phyloP scores from a whole-genome alignment of 2,113 vertebrate genomes.

The Antechinus flavipes region DNA sequence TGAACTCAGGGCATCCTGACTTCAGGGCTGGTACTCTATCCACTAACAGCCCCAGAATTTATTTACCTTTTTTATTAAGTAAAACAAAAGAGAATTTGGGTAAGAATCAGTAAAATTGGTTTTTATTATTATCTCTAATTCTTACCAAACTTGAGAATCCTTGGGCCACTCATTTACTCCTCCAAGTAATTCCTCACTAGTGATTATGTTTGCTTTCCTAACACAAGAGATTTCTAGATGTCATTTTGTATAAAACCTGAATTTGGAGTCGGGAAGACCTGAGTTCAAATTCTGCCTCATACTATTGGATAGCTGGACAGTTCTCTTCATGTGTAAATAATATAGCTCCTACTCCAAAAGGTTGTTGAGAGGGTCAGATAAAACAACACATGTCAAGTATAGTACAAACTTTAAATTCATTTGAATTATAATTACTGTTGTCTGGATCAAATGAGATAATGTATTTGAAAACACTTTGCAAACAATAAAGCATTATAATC shows the following conservation, averaged over 20 bases:
- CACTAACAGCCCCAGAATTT: no score
- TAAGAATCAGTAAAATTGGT: not conserved
- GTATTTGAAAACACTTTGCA: not conserved
- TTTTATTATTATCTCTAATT: not conserved
- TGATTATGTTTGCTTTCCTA: not conserved
- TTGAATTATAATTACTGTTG: not conserved
- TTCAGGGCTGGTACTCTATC: no score
- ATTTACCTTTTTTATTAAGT: not conserved
- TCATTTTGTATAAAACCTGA: not conserved
- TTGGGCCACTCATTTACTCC: not conserved
- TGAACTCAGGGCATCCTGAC: no score
- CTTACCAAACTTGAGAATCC: not conserved
- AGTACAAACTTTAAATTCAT: not conserved
- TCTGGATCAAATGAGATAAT: slow-evolving; percentile 16
- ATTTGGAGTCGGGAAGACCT: not conserved
- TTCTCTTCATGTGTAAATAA: not conserved
- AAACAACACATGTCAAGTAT: not conserved
- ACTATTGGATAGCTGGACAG: not conserved
- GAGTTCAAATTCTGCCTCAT: not conserved
- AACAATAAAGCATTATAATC: not conserved
- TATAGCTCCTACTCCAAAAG: not conserved
- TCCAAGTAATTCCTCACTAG: not conserved
- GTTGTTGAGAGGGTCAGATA: not conserved
- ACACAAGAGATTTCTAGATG: not conserved
- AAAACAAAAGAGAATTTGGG: not conserved